These are phyloP conservation scores for Prietella phreatophila DNA, from an alignment of 2,113 vertebrate species.

Conservation along the genomic window DNA sequence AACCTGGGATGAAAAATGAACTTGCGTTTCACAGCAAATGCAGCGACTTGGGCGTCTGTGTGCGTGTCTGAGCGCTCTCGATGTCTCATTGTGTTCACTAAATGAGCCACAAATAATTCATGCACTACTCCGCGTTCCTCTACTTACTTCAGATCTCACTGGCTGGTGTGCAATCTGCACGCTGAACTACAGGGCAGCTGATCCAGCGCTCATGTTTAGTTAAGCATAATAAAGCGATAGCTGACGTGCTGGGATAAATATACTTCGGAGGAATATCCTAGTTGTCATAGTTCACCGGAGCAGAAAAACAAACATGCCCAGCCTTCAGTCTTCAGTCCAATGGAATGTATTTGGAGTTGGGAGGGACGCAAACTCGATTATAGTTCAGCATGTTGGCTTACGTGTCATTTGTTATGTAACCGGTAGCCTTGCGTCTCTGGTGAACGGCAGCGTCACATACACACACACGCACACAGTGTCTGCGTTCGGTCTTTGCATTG, in stretches of 20 bases:
- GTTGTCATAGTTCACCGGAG: background rate
- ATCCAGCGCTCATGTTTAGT: background rate
- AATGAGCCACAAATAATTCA: constrained; percentile 46
- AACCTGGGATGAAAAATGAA: constrained; percentile 12
- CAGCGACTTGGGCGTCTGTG: background rate
- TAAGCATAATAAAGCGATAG: background rate
- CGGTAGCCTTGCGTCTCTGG: constrained; percentile 35
- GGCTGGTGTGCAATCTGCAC: constrained; percentile 5
- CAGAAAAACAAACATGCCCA: background rate
- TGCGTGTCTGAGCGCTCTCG: background rate
- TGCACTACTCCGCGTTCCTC: constrained; percentile 41
- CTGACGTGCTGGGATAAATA: background rate
- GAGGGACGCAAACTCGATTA: constrained; percentile 39
- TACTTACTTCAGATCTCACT: background rate
- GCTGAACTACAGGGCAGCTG: background rate
- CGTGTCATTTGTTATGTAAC: constrained; percentile 53
- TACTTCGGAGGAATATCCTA: background rate
- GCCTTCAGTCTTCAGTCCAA: background rate
- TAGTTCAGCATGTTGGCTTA: constrained; percentile 44
- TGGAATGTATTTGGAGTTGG: background rate
- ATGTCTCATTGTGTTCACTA: constrained; percentile 37
- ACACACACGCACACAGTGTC: background rate
- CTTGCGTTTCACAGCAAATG: background rate
- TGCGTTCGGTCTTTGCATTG: constrained; percentile 56
- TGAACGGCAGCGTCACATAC: background rate